These are phyloP conservation scores for Sula dactylatra DNA, from an alignment of 2,113 vertebrate species.

Conservation along the genomic window DNA sequence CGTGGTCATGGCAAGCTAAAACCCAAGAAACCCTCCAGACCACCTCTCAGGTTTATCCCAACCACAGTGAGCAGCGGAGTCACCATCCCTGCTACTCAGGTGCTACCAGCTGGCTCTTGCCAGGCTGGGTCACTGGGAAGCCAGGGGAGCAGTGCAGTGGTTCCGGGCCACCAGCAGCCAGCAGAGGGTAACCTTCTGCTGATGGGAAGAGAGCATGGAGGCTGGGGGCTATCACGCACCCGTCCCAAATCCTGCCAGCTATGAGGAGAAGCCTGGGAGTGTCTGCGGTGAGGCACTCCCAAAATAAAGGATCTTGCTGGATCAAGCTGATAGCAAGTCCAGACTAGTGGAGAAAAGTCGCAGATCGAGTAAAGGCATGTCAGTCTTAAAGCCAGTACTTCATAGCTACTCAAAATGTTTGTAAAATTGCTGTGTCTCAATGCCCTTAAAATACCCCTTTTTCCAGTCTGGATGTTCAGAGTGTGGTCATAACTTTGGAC, in stretches of 20 bases:
- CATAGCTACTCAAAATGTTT: neutral
- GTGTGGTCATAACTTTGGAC: neutral
- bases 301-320: neutral
- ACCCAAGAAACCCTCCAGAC: neutral
- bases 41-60: neutral
- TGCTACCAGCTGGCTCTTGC: neutral
- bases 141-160: accelerated
- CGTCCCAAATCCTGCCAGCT: neutral
- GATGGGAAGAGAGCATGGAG: neutral
- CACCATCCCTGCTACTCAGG: neutral
- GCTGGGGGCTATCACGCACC: neutral
- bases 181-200: neutral
- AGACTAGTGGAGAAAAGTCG: neutral
- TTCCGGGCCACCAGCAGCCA: neutral
- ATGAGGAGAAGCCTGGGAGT: neutral
- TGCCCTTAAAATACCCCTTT: neutral
- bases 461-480: neutral
- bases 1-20: neutral
- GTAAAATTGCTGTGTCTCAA: neutral
- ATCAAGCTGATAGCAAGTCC: neutral
- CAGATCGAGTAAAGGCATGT: neutral
- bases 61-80: neutral
- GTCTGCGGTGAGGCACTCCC: neutral
- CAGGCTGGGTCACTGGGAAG: neutral
- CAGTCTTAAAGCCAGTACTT: neutral